These are phyloP conservation scores for Pycnonotus jocosus DNA, from an alignment of 2,113 vertebrate genomes.

Conservation along the genomic window DNA sequence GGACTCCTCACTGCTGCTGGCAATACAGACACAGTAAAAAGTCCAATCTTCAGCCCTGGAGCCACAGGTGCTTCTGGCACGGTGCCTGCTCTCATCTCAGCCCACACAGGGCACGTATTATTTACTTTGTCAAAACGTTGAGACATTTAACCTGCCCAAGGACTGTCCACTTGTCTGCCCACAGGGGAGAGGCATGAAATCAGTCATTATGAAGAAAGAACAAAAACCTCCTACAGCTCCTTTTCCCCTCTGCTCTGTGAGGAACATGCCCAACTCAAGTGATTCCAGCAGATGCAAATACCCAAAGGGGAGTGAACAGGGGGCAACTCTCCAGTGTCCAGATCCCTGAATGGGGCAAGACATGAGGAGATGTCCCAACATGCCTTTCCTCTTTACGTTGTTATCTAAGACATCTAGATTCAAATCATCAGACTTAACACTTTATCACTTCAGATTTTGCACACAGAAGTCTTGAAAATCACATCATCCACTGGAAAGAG, in stretches of 20 bases:
- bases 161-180: background rate
- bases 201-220: background rate
- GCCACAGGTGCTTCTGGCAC: background rate
- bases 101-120: accelerated
- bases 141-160: background rate
- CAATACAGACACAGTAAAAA: background rate
- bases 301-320: accelerated
- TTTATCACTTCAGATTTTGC: background rate
- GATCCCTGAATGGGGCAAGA: background rate
- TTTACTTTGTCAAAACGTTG: background rate
- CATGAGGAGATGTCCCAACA: background rate
- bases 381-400: background rate
- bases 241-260: background rate
- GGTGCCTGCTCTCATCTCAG: background rate
- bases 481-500: accelerated
- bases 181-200: background rate
- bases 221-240: background rate
- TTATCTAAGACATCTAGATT: background rate
- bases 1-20: background rate
- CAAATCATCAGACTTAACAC: background rate
- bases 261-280: background rate
- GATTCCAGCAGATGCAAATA: background rate
- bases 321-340: too few species aligned
- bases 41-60: background rate
- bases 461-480: background rate